Percentiles rank a stretch among this genome's conserved stretches.
These are phyloP conservation scores for Poicephalus gulielmi DNA, from an alignment of 2,113 vertebrate species.

Conservation along the genomic window DNA sequence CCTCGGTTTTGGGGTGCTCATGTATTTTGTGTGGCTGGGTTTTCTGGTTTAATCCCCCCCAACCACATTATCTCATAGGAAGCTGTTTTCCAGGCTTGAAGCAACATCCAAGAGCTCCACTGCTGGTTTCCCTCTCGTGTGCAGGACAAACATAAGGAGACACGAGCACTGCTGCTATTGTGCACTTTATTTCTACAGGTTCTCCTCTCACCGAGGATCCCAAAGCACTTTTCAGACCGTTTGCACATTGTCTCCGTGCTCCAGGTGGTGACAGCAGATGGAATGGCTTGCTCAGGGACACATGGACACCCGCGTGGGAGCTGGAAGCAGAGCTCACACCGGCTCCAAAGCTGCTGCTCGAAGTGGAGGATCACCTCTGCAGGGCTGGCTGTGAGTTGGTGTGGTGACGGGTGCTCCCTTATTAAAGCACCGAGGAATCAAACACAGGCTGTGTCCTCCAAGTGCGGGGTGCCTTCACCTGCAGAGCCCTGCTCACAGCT, in stretches of 20 bases:
- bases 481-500: background rate
- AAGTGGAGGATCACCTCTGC: background rate
- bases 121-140: fast-evolving
- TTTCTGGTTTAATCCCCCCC: background rate
- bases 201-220: background rate
- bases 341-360: fast-evolving
- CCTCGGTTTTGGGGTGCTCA: background rate
- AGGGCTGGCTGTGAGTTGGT: background rate
- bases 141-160: background rate
- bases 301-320: background rate
- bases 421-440: fast-evolving
- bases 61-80: fast-evolving
- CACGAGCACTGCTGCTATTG: background rate
- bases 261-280: background rate
- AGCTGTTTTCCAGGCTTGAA: background rate
- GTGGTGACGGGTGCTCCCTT: background rate
- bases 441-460: fast-evolving
- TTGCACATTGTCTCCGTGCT: background rate
- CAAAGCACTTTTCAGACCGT: background rate
- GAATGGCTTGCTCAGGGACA: background rate
- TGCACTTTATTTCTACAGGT: conserved; percentile 28
- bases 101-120: fast-evolving
- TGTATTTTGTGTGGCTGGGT: background rate
- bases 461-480: background rate
- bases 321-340: background rate